Percentiles rank a stretch among this genome's conserved stretches.
phyloP scores from a whole-genome alignment of 2,113 vertebrate species.

The Atherinomorus stipes region DNA sequence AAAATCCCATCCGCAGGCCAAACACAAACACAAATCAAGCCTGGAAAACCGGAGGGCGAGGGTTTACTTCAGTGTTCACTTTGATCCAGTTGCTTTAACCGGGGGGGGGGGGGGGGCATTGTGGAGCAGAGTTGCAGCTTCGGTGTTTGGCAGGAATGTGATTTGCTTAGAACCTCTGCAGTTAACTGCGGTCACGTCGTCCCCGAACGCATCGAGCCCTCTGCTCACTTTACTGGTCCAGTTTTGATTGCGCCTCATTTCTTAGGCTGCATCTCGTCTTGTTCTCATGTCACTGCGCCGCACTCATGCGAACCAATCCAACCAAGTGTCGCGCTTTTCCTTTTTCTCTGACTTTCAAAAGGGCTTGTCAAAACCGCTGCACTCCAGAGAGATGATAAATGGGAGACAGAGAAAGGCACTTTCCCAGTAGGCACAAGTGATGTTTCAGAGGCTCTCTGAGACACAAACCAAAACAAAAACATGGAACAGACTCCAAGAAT shows the following conservation, averaged over 20 bases:
- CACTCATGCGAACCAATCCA: slow-evolving; percentile 40
- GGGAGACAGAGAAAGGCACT: slow-evolving; percentile 12
- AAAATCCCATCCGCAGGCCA: too few relatives aligned
- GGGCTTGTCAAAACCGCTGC: slow-evolving; percentile 13
- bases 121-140: slow-evolving; percentile 21
- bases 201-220: slow-evolving; percentile 20
- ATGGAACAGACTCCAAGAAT: background rate
- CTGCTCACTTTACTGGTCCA: background rate
- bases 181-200: slow-evolving; percentile 24
- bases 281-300: background rate
- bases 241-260: background rate
- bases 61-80: slow-evolving; percentile 43
- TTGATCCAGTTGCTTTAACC: slow-evolving; percentile 48
- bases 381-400: slow-evolving; percentile 36
- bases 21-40: too few relatives aligned
- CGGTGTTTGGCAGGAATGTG: slow-evolving; percentile 36
- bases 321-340: slow-evolving; percentile 21
- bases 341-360: slow-evolving; percentile 25
- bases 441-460: background rate
- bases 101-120: slow-evolving; percentile 28
- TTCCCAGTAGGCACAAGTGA: background rate
- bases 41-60: slow-evolving; percentile 26
- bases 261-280: background rate
- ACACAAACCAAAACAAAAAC: background rate
- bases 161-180: slow-evolving; percentile 39